Evolutionary conservation across 2,888 invertebrate species (phyloP).

Genomic region (Drosophila stalkeri): DNA sequence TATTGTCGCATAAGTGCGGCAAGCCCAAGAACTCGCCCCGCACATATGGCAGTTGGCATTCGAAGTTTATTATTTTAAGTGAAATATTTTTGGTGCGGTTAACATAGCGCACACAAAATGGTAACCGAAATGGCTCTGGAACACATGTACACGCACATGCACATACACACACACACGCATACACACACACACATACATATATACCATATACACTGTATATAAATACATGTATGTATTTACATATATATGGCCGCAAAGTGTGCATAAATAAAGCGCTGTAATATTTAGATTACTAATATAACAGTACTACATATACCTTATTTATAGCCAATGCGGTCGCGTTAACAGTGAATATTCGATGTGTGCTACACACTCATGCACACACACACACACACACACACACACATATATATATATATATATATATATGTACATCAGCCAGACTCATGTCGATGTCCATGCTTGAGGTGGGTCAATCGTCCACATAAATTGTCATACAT

Average conservation of each 20-base stretch:
- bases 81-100: conserved; percentile 35
- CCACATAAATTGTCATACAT: conserved; percentile 29
- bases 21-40: conserved; percentile 15
- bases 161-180: background rate
- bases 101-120: conserved; percentile 26
- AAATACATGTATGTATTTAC: background rate
- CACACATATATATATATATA: background rate
- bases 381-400: too few relatives aligned
- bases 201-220: background rate
- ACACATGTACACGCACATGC: background rate
- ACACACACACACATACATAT: background rate
- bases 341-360: conserved; percentile 16
- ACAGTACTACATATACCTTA: conserved; percentile 20
- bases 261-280: conserved; percentile 38
- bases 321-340: conserved; percentile 18
- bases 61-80: conserved; percentile 52
- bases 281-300: conserved; percentile 40
- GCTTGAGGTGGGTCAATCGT: conserved; percentile 20
- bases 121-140: conserved; percentile 21
- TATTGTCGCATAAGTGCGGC: conserved; percentile 35
- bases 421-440: background rate
- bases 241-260: conserved; percentile 24
- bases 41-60: conserved; percentile 16
- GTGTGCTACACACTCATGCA: background rate
- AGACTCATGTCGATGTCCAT: background rate